Evolutionary conservation across 2,888 invertebrate genomes (phyloP).

Genomic region (Pardosa pseudoannulata): DNA sequence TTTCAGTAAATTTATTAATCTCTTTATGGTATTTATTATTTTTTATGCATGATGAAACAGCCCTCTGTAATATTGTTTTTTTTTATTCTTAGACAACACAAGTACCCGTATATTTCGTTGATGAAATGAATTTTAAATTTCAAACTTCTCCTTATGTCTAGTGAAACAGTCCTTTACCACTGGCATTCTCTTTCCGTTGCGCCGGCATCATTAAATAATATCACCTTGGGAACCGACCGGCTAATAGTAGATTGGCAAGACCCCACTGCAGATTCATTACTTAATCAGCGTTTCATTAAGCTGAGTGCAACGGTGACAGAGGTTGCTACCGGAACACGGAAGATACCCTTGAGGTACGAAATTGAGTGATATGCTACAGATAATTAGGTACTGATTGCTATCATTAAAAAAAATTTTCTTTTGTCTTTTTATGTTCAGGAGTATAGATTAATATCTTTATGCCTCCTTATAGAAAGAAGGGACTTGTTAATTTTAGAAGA

Average conservation of each 20-base stretch:
- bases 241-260: neutral
- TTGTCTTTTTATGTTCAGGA: neutral
- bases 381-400: neutral
- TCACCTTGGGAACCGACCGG: neutral
- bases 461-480: too few species aligned
- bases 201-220: neutral
- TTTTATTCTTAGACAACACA: too few species aligned
- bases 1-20: too few species aligned
- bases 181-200: neutral
- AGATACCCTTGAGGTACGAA: neutral
- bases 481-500: too few species aligned
- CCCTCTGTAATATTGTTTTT: too few species aligned
- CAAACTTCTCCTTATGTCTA: too few species aligned
- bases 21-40: too few species aligned
- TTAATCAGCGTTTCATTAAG: conserved; percentile 66
- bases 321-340: neutral
- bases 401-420: neutral
- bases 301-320: conserved; percentile 25
- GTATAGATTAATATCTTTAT: neutral
- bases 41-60: too few species aligned
- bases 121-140: too few species aligned
- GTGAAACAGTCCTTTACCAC: neutral
- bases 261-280: conserved; percentile 35
- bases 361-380: conserved; percentile 1
- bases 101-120: too few species aligned